Evolutionary conservation across 2,113 vertebrate genomes (phyloP), one percentile per base, ranked within the genome.

Genomic region (Uria aalge): DNA sequence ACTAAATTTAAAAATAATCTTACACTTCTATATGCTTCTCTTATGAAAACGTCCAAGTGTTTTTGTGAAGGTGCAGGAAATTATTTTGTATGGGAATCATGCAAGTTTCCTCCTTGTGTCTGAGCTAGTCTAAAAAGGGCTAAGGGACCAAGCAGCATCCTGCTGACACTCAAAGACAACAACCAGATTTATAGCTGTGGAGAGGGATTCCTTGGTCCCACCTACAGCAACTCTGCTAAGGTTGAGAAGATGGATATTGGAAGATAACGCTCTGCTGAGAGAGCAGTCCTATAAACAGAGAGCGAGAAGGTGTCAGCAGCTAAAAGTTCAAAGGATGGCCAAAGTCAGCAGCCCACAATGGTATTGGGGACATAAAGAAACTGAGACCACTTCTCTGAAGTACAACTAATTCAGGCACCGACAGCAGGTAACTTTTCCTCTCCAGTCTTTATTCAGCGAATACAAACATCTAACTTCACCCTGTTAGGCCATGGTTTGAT

Each of bases 101-200:
- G 8, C 0, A 2, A 29, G 22, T 13, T 66, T 83, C 38, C 52
- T 88, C 41, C 52, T 73, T 2, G 5, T 5, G 4, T 69, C 73
- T 81, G 47, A 86, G 38, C 27, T 40, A 23, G 38, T 29, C 32
- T 11, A 15, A 18, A 68, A 89, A 67, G 30, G 19, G 29, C 24
- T n/a, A 43, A 52, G 23, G n/a, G 68, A 81, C 32, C 0, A 0
- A 63, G 60, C 23, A 69, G 36, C 26, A 80, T 40, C 21, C 19
- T 41, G 12, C 2, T 1, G 53, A 38, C 6, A 8, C 34, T 71
- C 18, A 47, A 55, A 81, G 45, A 32, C 5, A 50, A 26, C 30
- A 32, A 72, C 8, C 22, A 13, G 27, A 77, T 15, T 48, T 48
- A n/a, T 3, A 50, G 69, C 38, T 74, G 22, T 53, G n/a, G 55